Conservation (phyloP, 2,888 invertebrate genomes). For the Caenorhabditis afra region DNA sequence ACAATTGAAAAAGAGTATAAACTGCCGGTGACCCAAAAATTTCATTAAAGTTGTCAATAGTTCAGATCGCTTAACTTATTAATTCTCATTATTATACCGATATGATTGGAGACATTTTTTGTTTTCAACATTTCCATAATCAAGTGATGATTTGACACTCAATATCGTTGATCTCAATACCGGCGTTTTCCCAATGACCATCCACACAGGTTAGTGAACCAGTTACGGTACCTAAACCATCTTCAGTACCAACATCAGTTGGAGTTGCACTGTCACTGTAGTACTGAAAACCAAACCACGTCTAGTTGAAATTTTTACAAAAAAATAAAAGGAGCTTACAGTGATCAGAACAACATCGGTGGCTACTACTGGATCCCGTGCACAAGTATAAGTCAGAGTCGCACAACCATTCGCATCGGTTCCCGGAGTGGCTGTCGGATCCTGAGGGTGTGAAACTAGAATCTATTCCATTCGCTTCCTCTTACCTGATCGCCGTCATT, state of each 20-base stretch:
- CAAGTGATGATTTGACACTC: slow-evolving; percentile 56
- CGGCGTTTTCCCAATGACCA: slow-evolving; percentile 29
- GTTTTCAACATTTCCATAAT: not conserved
- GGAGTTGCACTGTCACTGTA: slow-evolving; percentile 34
- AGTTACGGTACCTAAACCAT: slow-evolving; percentile 27
- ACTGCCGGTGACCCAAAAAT: not conserved
- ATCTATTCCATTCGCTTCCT: not conserved
- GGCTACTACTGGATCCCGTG: slow-evolving; percentile 23
- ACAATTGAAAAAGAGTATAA: not conserved
- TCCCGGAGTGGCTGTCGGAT: not conserved
- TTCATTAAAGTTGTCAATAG: slow-evolving; percentile 1
- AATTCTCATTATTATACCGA: slow-evolving; percentile 20
- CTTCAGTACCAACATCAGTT: slow-evolving; percentile 30
- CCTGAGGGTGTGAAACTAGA: not conserved
- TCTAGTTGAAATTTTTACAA: not conserved
- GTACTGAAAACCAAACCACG: slow-evolving; percentile 19
- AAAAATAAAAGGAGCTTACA: slow-evolving; percentile 5
- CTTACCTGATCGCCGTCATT: slow-evolving; percentile 21
- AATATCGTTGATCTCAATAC: slow-evolving; percentile 45
- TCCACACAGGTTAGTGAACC: slow-evolving; percentile 35
- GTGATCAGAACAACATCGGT: slow-evolving; percentile 44
- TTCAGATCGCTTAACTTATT: not conserved
- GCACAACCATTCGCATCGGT: slow-evolving; percentile 26
- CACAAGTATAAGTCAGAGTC: slow-evolving; percentile 29
- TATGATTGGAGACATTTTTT: slow-evolving; percentile 6